Conservation (phyloP, 2,113 vertebrate species). For the Arenaria interpres region DNA sequence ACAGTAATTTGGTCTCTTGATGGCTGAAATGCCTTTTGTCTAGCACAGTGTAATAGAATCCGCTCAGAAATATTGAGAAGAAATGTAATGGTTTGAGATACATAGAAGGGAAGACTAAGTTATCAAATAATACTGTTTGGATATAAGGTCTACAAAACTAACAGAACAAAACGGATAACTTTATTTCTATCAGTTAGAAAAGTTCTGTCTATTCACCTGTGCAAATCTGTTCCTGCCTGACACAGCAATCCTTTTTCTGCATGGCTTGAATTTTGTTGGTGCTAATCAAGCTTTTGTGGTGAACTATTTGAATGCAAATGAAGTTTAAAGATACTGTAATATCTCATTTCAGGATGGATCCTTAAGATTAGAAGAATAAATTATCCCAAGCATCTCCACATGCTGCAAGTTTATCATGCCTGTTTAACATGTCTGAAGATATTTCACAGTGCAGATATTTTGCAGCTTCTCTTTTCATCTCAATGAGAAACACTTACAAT, state of each 20-base stretch:
- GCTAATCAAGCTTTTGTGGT: slow-evolving; percentile 65
- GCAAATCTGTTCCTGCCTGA: not conserved
- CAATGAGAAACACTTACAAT: slow-evolving; percentile 33
- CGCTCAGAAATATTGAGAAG: not conserved
- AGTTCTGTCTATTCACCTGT: slow-evolving; percentile 3
- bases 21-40: not conserved
- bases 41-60: not conserved
- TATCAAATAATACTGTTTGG: not conserved
- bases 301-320: slow-evolving; percentile 52
- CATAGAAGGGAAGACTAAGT: not conserved
- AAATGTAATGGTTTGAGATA: not conserved
- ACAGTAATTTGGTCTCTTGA: not conserved
- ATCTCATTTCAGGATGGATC: slow-evolving; percentile 58
- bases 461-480: slow-evolving; percentile 35
- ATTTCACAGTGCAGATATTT: slow-evolving; percentile 66
- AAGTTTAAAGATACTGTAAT: slow-evolving; percentile 55
- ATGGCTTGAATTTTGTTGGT: slow-evolving; percentile 42
- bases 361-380: slow-evolving; percentile 68
- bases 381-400: slow-evolving; percentile 28
- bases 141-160: not conserved
- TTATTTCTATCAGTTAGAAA: not conserved
- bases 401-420: slow-evolving; percentile 49
- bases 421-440: slow-evolving; percentile 37
- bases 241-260: not conserved
- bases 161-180: not conserved